phyloP scores from a whole-genome alignment of 2,113 vertebrate species.

The Elephantulus edwardii region DNA sequence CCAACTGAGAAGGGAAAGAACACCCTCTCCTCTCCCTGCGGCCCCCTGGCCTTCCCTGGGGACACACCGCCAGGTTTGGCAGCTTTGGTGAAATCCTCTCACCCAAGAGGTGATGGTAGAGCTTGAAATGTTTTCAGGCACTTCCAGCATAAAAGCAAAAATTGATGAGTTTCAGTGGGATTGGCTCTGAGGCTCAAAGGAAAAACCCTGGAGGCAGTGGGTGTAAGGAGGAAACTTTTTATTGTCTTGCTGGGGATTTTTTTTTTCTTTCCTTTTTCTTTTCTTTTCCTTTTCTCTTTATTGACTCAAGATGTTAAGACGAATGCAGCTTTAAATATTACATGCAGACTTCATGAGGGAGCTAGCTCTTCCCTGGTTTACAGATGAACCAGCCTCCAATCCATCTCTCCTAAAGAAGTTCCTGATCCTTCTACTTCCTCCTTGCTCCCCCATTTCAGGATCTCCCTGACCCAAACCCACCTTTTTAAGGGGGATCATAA shows the following conservation, averaged over 20 bases:
- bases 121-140: constrained; percentile 41
- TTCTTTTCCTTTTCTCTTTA: constrained; percentile 61
- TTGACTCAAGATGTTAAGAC: constrained; percentile 73
- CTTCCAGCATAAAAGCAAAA: constrained; percentile 65
- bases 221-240: constrained; percentile 61
- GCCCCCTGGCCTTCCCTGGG: constrained; percentile 53
- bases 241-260: constrained; percentile 63
- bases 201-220: constrained; percentile 7
- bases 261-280: constrained; percentile 27
- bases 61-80: background rate
- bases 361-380: background rate
- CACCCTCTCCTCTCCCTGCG: background rate
- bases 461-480: background rate
- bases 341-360: constrained; percentile 20
- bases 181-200: constrained; percentile 56
- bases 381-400: background rate
- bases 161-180: constrained; percentile 59
- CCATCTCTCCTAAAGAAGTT: background rate
- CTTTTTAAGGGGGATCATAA: background rate
- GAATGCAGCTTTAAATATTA: constrained; percentile 44
- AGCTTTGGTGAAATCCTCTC: constrained; percentile 40
- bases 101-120: constrained; percentile 27
- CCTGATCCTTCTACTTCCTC: background rate
- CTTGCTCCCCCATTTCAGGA: background rate
- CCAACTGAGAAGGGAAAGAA: background rate